phyloP scores from a whole-genome alignment of 2,888 invertebrate genomes.

The Hyposoter dolosus region DNA sequence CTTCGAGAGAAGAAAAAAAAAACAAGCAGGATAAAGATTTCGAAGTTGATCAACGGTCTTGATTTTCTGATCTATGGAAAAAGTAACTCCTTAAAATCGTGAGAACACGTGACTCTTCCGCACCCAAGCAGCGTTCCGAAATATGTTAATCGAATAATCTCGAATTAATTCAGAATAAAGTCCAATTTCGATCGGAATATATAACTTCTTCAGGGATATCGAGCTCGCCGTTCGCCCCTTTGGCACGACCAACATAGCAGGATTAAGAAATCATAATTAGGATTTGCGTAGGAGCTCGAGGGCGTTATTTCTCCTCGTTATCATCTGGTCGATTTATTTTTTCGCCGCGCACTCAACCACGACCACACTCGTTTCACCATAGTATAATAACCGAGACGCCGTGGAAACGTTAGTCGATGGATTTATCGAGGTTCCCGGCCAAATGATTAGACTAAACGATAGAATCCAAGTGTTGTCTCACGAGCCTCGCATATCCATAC shows the following conservation, averaged over 20 bases:
- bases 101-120: neutral
- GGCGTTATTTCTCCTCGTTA: constrained; percentile 17
- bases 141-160: neutral
- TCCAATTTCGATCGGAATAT: neutral
- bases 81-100: neutral
- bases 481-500: neutral
- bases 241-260: neutral
- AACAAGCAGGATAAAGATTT: neutral
- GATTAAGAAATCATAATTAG: neutral
- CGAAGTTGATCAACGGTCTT: constrained; percentile 10
- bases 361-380: constrained; percentile 3
- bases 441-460: constrained; percentile 46
- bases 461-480: constrained; percentile 23
- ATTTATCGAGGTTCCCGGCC: constrained; percentile 37
- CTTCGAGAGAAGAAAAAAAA: neutral
- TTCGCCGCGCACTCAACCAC: neutral
- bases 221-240: neutral
- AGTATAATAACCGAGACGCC: neutral
- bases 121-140: neutral
- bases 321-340: neutral
- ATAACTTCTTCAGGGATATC: neutral
- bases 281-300: constrained; percentile 18
- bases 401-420: constrained; percentile 28
- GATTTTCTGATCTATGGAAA: neutral
- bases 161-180: neutral